A percentile compares a stretch with the other conserved stretches of the same genome.
These are phyloP conservation scores for Eulithis testata DNA, from an alignment of 2,888 invertebrate genomes.

Conservation along the genomic window DNA sequence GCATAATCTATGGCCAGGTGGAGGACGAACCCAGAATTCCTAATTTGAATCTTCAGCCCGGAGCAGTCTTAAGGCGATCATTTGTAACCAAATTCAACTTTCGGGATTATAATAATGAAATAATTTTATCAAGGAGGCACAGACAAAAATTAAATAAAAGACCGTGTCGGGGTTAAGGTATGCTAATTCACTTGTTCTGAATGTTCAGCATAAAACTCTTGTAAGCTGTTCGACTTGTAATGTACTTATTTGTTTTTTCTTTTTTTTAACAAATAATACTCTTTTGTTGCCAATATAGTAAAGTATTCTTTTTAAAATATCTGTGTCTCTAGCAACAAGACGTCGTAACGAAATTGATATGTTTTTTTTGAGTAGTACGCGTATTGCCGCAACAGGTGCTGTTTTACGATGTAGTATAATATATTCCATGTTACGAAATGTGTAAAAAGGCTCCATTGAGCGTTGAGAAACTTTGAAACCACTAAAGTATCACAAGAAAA, in stretches of 20 bases:
- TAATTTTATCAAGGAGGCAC: conserved; percentile 35
- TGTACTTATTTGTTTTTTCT: background rate
- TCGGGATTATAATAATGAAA: conserved; percentile 42
- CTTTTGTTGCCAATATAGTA: background rate
- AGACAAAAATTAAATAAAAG: conserved; percentile 25
- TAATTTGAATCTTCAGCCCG: conserved; percentile 23
- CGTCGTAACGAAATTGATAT: too few species aligned
- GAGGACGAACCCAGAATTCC: conserved; percentile 24
- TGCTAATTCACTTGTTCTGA: conserved; percentile 19
- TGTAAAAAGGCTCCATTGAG: too few species aligned
- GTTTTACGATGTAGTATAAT: too few species aligned
- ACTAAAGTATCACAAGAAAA: too few species aligned
- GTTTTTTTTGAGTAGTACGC: too few species aligned
- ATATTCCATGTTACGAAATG: too few species aligned
- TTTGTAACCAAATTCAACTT: conserved; percentile 39
- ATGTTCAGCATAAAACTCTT: conserved; percentile 11
- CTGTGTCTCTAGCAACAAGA: too few species aligned
- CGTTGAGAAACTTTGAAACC: too few species aligned
- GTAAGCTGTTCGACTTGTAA: conserved; percentile 7
- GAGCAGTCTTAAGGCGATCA: conserved; percentile 19
- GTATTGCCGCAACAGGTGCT: too few species aligned
- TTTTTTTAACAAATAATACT: background rate
- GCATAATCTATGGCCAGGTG: conserved; percentile 20
- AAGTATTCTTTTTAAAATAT: too few species aligned
- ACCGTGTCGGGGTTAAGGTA: conserved; percentile 17